A percentile compares a stretch with the other conserved stretches of the same genome.
phyloP scores from a whole-genome alignment of 2,888 invertebrate genomes.

The Thymelicus acteon region DNA sequence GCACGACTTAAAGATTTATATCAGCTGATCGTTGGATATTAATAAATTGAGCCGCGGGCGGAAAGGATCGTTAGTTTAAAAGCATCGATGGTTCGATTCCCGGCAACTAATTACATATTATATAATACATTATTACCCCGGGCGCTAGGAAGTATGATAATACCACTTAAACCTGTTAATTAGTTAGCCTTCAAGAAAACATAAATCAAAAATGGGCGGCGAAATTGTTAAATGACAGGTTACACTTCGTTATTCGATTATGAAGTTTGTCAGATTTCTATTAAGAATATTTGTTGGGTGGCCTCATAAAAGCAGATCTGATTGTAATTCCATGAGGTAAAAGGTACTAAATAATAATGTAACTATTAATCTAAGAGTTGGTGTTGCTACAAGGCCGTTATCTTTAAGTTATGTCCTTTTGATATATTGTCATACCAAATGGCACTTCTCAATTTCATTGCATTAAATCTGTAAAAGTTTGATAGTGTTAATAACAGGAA shows the following conservation, averaged over 20 bases:
- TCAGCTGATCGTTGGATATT: constrained; percentile 60
- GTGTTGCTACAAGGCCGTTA: no score
- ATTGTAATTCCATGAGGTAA: no score
- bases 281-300: not conserved
- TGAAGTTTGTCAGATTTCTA: constrained; percentile 16
- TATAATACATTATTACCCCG: constrained; percentile 54
- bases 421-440: no score
- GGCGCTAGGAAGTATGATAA: constrained; percentile 55
- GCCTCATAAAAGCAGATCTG: no score
- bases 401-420: no score
- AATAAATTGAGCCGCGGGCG: constrained; percentile 68
- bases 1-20: constrained; percentile 59
- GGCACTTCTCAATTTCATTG: no score
- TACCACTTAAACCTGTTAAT: constrained; percentile 40
- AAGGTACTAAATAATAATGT: no score
- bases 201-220: constrained; percentile 32
- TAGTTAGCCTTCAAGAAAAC: constrained; percentile 38
- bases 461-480: no score
- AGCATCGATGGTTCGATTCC: constrained; percentile 64
- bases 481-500: no score
- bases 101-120: constrained; percentile 71
- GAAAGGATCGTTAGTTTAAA: constrained; percentile 66
- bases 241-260: constrained; percentile 32
- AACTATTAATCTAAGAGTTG: no score
- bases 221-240: constrained; percentile 34